Percentiles rank a stretch among this genome's conserved stretches.
Evolutionary conservation across 1,140 invertebrate genomes (phyloP).

Genomic region (Hypothenemus hampei): DNA sequence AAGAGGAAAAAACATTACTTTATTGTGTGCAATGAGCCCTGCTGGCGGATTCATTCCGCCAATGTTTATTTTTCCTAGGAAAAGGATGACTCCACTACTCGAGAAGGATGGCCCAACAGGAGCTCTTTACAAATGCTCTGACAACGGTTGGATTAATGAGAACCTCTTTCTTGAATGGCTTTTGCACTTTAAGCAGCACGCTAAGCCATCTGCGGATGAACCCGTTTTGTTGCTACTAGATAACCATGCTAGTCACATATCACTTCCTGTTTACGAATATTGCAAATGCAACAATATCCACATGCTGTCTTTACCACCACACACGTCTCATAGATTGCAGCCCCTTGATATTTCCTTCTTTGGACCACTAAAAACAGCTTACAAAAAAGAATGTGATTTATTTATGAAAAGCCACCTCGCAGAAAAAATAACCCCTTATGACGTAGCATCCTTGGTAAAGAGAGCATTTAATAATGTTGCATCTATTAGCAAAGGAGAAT

Average conservation of each 20-base stretch:
- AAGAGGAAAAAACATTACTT: slow-evolving; percentile 23
- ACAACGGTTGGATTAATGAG: slow-evolving; percentile 40
- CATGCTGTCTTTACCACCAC: slow-evolving; percentile 31
- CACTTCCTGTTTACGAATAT: slow-evolving; percentile 28
- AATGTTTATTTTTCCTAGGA: slow-evolving; percentile 27
- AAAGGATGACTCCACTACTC: slow-evolving; percentile 26
- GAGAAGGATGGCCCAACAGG: slow-evolving; percentile 38
- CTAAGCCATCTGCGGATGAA: slow-evolving; percentile 31
- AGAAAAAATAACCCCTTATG: slow-evolving; percentile 26
- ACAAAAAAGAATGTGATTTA: too few relatives aligned
- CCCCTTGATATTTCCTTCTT: slow-evolving; percentile 35
- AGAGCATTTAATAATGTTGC: slow-evolving; percentile 23
- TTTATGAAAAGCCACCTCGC: slow-evolving; percentile 16
- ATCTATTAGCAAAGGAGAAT: slow-evolving; percentile 22
- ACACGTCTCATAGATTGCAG: too few relatives aligned
- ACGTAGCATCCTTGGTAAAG: slow-evolving; percentile 20
- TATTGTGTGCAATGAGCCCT: slow-evolving; percentile 25
- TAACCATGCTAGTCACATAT: slow-evolving; percentile 34
- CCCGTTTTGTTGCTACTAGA: slow-evolving; percentile 36
- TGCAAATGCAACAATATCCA: slow-evolving; percentile 33
- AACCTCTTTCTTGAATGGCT: slow-evolving; percentile 24
- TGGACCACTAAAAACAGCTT: slow-evolving; percentile 36
- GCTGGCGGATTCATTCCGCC: slow-evolving; percentile 19
- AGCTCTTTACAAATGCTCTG: slow-evolving; percentile 34
- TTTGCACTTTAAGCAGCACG: slow-evolving; percentile 14